Base-by-base conservation (phyloP, 1,140 invertebrate genomes). In the Formica exsecta region DNA sequence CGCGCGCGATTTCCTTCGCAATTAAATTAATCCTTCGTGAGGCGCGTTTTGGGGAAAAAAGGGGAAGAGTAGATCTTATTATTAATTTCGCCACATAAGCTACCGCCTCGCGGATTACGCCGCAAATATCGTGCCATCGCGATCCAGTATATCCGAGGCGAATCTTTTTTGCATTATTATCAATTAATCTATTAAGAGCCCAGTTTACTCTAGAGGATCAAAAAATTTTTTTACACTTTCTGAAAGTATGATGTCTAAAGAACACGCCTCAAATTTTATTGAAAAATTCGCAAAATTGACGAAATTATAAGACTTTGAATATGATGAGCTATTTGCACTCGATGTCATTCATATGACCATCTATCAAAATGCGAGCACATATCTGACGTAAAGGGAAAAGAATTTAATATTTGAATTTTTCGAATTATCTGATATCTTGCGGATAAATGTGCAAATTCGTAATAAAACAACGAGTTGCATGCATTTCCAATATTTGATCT, bases 81-180 rank as follows among this genome's bases (percentile, higher is more conserved):
- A 83, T 83, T 70, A 83, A 83, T 83, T 83, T 83, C 54, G 79
- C 54, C 25, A 57, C 13, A 74, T 83, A 83, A 83, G 68, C 68
- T 61, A 81, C 32, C 65, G 9, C 44, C 44, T 68, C 62, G 64
- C n/a, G 19, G 64, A 77, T 65, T 51, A 51, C 48, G 48, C 64
- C 19, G 25, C 29, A 57, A 51, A 51, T 51, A 51, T 48, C 3
- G 2, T 13, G 44, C 44, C 13, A 54, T 29, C 13, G n/a, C 38
- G 25, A 16, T 13, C 61, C 59, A 25, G n/a, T 22, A 29, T 11
- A 44, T n/a, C 9, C 41, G 44, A 6, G 19, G 16, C 44, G 62
- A 79, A 70, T 70, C 62, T 22, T 32, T 68, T 44, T 48, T 59
- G 48, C 13, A 5, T 51, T 51, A 51, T 3, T 16, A 51, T 51